Base-by-base conservation (phyloP, 1,140 invertebrate genomes). In the Pectinophora gossypiella region DNA sequence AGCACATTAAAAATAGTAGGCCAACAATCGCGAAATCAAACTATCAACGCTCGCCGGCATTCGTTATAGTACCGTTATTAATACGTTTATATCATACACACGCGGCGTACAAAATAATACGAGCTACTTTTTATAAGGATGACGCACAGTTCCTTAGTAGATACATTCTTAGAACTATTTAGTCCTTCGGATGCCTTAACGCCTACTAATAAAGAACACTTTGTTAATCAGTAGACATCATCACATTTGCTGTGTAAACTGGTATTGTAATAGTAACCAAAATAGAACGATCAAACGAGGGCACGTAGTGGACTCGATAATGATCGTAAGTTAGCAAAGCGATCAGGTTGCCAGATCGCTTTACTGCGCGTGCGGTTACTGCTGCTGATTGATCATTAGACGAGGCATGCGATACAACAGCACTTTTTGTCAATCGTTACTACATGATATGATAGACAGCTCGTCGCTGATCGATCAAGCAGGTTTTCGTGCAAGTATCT, bases 11-110 rank as follows among this genome's bases (percentile, higher is more conserved):
- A 1, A 32, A 32, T 53, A 57, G 59, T 63, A 44, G 58, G 54
- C 36, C 62, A 56, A 43, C 58, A 48, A 35, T 61, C 40, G 53
- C 36, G n/a, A 53, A 62, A 65, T 59, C 59, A 63, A 64, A 58
- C 54, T 56, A 59, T 57, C 22, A 48, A 40, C 7, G n/a, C n/a
- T 48, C 53, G 54, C 50, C 52, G 38, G 48, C 46, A 51, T 56
- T 64, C 62, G 66, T 72, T 67, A 61, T 21, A 42, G 42, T 72
- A 72, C 73, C 68, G 76, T 75, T 79, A 74, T 63, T 55, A 38
- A 16, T 18, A 18, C 16, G 16, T 7, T 27, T 12, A 15, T 40
- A 40, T 15, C 7, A 10, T 44, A 51, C 47, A 35, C 50, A 62
- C 51, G 59, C 56, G 18, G 20, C 47, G 60, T 42, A 51, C 42